Evolutionary conservation across 2,888 invertebrate genomes (phyloP).

Genomic region (Ligdia adustata): DNA sequence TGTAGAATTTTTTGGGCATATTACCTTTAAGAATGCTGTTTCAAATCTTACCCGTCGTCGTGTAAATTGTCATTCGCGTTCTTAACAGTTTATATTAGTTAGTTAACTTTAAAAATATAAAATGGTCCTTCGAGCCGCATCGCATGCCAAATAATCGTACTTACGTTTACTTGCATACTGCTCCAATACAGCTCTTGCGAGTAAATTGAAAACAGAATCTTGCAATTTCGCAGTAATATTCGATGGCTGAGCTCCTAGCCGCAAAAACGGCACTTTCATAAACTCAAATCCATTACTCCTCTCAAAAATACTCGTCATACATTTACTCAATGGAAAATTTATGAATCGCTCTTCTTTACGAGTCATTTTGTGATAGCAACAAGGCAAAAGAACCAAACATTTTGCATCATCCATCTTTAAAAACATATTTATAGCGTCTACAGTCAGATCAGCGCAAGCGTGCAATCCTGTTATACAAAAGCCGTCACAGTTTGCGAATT

Average conservation of each 20-base stretch:
- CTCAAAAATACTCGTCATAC: conserved; percentile 65
- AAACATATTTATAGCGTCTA: conserved; percentile 87
- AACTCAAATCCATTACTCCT: conserved; percentile 63
- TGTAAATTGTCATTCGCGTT: too few species aligned
- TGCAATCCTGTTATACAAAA: conserved; percentile 86
- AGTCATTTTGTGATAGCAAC: conserved; percentile 90
- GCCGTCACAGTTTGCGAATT: conserved; percentile 54
- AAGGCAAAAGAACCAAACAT: conserved; percentile 88
- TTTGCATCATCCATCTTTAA: conserved; percentile 80
- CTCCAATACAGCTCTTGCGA: conserved; percentile 86
- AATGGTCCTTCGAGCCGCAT: background rate
- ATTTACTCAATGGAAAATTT: conserved; percentile 87
- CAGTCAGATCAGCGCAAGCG: conserved; percentile 90
- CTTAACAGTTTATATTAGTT: too few species aligned
- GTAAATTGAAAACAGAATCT: conserved; percentile 78
- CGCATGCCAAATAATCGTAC: conserved; percentile 35
- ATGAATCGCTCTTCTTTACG: conserved; percentile 63
- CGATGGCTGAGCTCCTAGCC: conserved; percentile 89
- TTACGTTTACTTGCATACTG: conserved; percentile 83
- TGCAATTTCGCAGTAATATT: conserved; percentile 77
- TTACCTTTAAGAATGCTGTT: too few species aligned
- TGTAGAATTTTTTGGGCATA: too few species aligned
- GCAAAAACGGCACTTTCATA: conserved; percentile 86
- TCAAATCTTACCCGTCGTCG: too few species aligned
- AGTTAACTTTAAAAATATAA: too few species aligned